Percentiles rank a stretch among this genome's conserved stretches.
Evolutionary conservation across 2,113 vertebrate species (phyloP).

Genomic region (Galemys pyrenaicus): DNA sequence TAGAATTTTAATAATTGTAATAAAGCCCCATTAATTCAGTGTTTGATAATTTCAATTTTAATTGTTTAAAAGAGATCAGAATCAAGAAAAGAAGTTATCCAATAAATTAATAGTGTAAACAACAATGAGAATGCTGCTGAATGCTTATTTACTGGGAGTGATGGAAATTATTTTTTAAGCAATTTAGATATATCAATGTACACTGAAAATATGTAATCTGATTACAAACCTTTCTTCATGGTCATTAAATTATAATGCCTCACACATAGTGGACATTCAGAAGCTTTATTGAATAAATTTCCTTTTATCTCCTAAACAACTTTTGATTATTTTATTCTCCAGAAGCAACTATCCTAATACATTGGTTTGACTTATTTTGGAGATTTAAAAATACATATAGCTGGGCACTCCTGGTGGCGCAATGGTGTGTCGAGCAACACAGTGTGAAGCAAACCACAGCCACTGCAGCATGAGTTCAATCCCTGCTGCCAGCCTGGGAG

Average conservation of each 20-base stretch:
- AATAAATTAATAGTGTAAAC: not conserved
- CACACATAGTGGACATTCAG: not conserved
- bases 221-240: not conserved
- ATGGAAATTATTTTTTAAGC: not conserved
- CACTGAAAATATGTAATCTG: not conserved
- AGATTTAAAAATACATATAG: not conserved
- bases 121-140: not conserved
- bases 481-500: no score
- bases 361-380: not conserved
- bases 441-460: no score
- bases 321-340: conserved; percentile 20
- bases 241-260: conserved; percentile 10
- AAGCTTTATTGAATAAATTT: conserved; percentile 29
- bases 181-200: not conserved
- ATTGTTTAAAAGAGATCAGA: not conserved
- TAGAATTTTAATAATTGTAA: not conserved
- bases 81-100: conserved; percentile 15
- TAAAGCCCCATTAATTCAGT: not conserved
- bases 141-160: not conserved
- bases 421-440: no score
- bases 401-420: no score
- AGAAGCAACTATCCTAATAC: not conserved
- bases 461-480: no score
- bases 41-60: not conserved
- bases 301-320: not conserved